Base-by-base conservation (phyloP, 2,113 vertebrate genomes). In the Nesoenas mayeri region DNA sequence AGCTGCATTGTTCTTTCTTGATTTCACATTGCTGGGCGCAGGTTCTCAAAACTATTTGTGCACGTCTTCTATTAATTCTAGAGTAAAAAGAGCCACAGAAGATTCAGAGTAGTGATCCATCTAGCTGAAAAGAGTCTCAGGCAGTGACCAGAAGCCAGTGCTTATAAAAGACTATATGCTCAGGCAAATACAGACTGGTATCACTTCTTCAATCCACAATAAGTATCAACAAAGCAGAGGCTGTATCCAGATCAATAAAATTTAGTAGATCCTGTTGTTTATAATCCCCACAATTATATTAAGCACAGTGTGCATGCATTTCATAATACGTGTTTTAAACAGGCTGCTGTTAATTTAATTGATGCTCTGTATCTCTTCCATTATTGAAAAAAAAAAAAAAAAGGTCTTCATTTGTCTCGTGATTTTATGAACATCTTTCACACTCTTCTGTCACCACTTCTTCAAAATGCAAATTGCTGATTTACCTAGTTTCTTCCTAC, bases 361-460 rank as follows among this genome's bases (percentile, higher is more conserved):
- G 4, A 1, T 18, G 9, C 5, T 29, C 34, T 69, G 9, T 31
- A 64, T 26, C 15, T 24, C 11, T 60, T 87, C 9, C 11, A 36
- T 34, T 62, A 26, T n/a, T 4, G 13, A 40, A 40, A 40, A 40
- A 40, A 8, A 66, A 61, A 75, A 18, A 44, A 40, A 34, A 17
- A 21, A 29, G 21, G 53, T 25, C 0, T 0, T 14, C 12, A 42
- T 65, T 53, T 3, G 42, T 67, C 16, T 74, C 36, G 56, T 40
- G 18, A 50, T 51, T 84, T 48, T 48, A 6, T 70, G 29, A 70
- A 85, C 8, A 24, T 44, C 29, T 72, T 4, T 34, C 31, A 29
- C 29, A 61, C 0, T 2, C 2, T 74, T 72, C 28, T 64, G 24
- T 28, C 29, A 84, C 5, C 9, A 38, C 16, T 61, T 93, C 80